A percentile compares a stretch with the other conserved stretches of the same genome.
Conservation (phyloP, 2,113 vertebrate species). For the Scartelaos histophorus region DNA sequence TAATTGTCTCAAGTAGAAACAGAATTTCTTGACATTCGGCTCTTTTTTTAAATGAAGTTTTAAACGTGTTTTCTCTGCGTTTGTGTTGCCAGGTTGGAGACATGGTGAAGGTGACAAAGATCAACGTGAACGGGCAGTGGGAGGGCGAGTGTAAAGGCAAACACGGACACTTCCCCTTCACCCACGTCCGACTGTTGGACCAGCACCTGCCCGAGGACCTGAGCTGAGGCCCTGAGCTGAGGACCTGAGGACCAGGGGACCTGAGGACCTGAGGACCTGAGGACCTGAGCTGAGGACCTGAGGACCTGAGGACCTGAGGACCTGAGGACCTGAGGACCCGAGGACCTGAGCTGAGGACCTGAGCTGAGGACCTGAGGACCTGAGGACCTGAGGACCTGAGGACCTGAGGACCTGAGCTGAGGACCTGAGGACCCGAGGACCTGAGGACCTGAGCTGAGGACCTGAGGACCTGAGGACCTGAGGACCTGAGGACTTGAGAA, state of each 20-base stretch:
- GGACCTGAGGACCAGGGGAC: conserved; percentile 20
- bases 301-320: too few species aligned
- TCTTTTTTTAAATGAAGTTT: too few species aligned
- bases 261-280: too few species aligned
- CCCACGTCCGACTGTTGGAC: conserved; percentile 96
- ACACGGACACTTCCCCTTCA: conserved; percentile 97
- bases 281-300: too few species aligned
- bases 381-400: conserved; percentile 90
- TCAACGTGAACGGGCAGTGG: conserved; percentile 98
- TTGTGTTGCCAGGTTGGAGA: conserved; percentile 88
- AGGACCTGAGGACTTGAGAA: too few species aligned
- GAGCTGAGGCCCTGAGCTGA: conserved; percentile 82
- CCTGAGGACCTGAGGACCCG: too few species aligned
- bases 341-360: too few species aligned
- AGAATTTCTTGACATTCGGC: too few species aligned
- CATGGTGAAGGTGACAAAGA: conserved; percentile 98
- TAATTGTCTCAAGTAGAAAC: too few species aligned
- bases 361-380: conserved; percentile 86
- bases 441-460: too few species aligned
- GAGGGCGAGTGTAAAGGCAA: conserved; percentile 98
- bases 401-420: conserved; percentile 78
- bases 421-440: conserved; percentile 21
- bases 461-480: too few species aligned
- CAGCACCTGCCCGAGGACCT: conserved; percentile 91
- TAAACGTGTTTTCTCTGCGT: background rate